A percentile compares a stretch with the other conserved stretches of the same genome.
These are phyloP conservation scores for Albula glossodonta DNA, from an alignment of 2,113 vertebrate genomes.

Conservation along the genomic window DNA sequence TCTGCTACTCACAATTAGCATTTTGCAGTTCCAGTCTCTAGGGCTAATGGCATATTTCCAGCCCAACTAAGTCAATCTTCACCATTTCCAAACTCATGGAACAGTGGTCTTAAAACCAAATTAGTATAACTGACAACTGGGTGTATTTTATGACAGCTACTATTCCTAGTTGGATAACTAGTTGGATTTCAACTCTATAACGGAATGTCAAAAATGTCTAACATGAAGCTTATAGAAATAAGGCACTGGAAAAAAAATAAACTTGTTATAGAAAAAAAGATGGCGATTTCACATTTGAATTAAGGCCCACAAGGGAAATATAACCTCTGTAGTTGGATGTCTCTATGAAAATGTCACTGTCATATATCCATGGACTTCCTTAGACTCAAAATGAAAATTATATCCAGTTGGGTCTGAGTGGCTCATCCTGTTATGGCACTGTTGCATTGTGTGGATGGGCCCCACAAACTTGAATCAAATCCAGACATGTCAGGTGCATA, in stretches of 20 bases:
- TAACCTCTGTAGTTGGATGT: neutral
- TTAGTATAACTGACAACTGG: slow-evolving; percentile 6
- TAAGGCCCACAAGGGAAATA: neutral
- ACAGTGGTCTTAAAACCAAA: neutral
- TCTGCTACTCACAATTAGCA: neutral
- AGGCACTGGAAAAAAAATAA: neutral
- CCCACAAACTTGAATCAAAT: too few relatives aligned
- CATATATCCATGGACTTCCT: neutral
- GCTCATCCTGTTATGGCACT: too few relatives aligned
- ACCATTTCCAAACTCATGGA: neutral
- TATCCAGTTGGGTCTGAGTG: neutral
- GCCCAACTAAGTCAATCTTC: neutral
- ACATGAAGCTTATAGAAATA: neutral
- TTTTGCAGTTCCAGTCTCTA: neutral
- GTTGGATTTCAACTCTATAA: neutral
- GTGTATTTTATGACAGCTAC: neutral
- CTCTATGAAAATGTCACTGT: neutral
- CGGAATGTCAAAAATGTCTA: slow-evolving; percentile 1
- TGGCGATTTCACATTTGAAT: neutral
- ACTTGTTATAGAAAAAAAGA: neutral
- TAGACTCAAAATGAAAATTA: neutral
- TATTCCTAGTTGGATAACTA: neutral
- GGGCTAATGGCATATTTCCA: neutral
- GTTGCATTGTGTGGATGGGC: too few relatives aligned
- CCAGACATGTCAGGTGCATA: too few relatives aligned